These are phyloP conservation scores for Ctenodactylus gundi DNA, from an alignment of 2,113 vertebrate species.

Conservation along the genomic window DNA sequence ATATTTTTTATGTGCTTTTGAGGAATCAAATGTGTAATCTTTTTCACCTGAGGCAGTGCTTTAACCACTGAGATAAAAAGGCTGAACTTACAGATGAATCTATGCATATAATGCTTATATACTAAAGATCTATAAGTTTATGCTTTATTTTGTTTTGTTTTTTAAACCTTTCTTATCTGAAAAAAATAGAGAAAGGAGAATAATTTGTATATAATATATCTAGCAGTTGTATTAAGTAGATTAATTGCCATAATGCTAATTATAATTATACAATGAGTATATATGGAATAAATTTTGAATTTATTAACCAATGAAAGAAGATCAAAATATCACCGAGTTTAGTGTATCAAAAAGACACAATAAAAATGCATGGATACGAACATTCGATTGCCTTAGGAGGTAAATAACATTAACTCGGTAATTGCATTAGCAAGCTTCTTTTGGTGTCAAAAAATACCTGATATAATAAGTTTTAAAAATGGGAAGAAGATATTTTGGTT, in stretches of 20 bases:
- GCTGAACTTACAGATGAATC: too few species aligned
- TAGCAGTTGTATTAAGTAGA: fast-evolving
- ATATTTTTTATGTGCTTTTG: too few species aligned
- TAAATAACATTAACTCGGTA: not conserved
- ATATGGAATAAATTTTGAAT: not conserved
- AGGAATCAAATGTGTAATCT: too few species aligned
- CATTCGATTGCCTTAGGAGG: not conserved
- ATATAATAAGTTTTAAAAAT: not conserved
- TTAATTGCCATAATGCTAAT: not conserved
- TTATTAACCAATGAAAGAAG: not conserved
- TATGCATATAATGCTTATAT: not conserved
- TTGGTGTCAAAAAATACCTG: not conserved
- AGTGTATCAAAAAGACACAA: not conserved
- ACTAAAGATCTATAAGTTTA: not conserved
- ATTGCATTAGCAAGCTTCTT: not conserved
- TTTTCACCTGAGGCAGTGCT: too few species aligned
- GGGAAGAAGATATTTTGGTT: not conserved
- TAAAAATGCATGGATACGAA: not conserved
- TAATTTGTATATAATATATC: too few species aligned
- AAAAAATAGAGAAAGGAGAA: too few species aligned
- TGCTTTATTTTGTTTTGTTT: not conserved
- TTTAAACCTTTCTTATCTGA: too few species aligned
- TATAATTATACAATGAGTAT: not conserved
- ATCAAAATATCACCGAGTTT: not conserved
- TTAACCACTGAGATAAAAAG: too few species aligned